A percentile compares a stretch with the other conserved stretches of the same genome.
phyloP scores from a whole-genome alignment of 2,888 invertebrate genomes.

The Allophyes oxyacanthae region DNA sequence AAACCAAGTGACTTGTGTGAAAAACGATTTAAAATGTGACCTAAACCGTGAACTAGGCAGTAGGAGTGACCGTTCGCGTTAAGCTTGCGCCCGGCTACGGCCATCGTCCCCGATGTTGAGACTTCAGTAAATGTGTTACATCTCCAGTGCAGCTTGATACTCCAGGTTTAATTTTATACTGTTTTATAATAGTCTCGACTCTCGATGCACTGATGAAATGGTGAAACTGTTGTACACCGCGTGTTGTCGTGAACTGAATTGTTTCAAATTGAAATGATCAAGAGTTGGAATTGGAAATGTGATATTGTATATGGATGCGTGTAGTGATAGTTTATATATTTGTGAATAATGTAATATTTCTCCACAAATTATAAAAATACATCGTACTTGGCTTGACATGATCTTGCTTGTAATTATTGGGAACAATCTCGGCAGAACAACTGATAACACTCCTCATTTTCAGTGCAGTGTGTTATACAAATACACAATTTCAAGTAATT shows the following conservation, averaged over 20 bases:
- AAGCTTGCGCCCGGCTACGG: slow-evolving; percentile 17
- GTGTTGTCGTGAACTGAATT: slow-evolving; percentile 21
- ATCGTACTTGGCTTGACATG: slow-evolving; percentile 37
- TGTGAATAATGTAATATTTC: slow-evolving; percentile 55
- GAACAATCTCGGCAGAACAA: slow-evolving; percentile 46
- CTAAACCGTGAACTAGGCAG: slow-evolving; percentile 14
- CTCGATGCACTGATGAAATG: slow-evolving; percentile 16
- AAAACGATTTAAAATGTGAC: slow-evolving; percentile 18
- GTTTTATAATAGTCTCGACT: slow-evolving; percentile 24
- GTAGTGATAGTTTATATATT: slow-evolving; percentile 51
- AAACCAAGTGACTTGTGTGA: slow-evolving; percentile 15
- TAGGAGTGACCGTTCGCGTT: background rate
- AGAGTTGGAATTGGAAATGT: slow-evolving; percentile 52
- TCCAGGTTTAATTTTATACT: slow-evolving; percentile 21
- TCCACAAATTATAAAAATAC: slow-evolving; percentile 42
- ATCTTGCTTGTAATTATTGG: slow-evolving; percentile 48
- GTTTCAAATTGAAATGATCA: slow-evolving; percentile 35
- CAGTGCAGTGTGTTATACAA: slow-evolving; percentile 60
- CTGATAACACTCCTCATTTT: slow-evolving; percentile 44
- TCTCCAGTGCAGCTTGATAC: slow-evolving; percentile 3
- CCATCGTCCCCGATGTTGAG: slow-evolving; percentile 1
- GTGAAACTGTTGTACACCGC: slow-evolving; percentile 8
- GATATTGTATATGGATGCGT: slow-evolving; percentile 57
- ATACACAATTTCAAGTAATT: slow-evolving; percentile 52
- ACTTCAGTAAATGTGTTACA: slow-evolving; percentile 2